These are phyloP conservation scores for Muricea muricata DNA, from an alignment of 92 coral and sea anemone genomes.

Conservation along the genomic window DNA sequence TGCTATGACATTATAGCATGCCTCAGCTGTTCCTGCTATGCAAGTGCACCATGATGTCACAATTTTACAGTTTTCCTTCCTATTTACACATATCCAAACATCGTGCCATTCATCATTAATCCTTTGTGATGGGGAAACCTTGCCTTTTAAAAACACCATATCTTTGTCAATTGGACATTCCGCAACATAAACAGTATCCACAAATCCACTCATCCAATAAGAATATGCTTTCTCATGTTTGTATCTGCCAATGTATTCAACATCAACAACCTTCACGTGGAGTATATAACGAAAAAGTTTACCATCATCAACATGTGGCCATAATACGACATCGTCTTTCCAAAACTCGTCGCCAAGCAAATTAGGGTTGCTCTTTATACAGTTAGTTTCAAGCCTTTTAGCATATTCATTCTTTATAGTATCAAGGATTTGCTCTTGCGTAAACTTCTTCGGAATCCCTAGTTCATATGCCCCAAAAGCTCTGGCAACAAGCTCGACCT, in stretches of 20 bases:
- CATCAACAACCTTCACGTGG: no score
- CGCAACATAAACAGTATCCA: constrained; percentile 24
- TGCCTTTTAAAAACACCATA: constrained; percentile 25
- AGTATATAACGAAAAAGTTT: no score
- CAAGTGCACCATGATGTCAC: constrained; percentile 40
- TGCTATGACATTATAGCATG: constrained; percentile 34
- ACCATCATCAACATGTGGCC: no score
- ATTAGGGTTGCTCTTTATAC: no score
- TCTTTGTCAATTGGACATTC: background rate
- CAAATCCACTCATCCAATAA: constrained; percentile 54
- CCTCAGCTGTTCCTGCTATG: constrained; percentile 42
- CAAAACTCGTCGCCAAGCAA: background rate
- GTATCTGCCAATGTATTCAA: no score
- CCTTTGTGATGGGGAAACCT: constrained; percentile 24
- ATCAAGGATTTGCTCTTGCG: no score
- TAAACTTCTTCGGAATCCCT: no score
- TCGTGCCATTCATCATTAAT: background rate
- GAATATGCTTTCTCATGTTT: no score
- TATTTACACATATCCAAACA: constrained; percentile 15
- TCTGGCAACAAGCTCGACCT: no score
- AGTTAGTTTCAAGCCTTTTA: no score
- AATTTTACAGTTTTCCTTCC: background rate
- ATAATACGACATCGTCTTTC: background rate
- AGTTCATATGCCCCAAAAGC: no score
- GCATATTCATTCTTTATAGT: no score